Evolutionary conservation across 2,888 invertebrate genomes (phyloP), one percentile per base, ranked within the genome.

Genomic region (Cristatella mucedo): DNA sequence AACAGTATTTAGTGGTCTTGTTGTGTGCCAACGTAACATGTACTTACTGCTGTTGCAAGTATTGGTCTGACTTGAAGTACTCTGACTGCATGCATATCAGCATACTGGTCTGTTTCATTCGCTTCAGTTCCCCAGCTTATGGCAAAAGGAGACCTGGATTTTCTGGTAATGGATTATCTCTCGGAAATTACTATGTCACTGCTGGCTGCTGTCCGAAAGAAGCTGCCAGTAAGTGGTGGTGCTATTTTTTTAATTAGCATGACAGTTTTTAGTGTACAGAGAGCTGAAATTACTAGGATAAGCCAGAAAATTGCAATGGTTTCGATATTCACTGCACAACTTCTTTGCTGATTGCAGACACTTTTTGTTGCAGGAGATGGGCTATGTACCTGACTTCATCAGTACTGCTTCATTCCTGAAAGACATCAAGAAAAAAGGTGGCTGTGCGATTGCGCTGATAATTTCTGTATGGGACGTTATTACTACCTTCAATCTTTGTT

Each of bases 111-210:
- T 11, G 26, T 26, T 26, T 26, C 11, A 26, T 37, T 45, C 20
- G n/a, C 56, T 54, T 18, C 54, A 69, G 71, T 66, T n/a, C 65
- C 65, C 21, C 70, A 70, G 48, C 54, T 70, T 19, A 61, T 70
- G 2, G 54, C 63, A 41, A 51, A 57, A 41, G 67, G 67, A 11
- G 57, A 65, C 15, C 33, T 70, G 15, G 65, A 71, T 48, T 70
- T 59, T 51, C 53, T 71, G 29, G 68, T 70, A 36, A 62, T 66
- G 52, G 71, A 71, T 49, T 71, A 70, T 46, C 51, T 71, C 26
- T 70, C 71, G 9, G 71, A 71, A 51, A 68, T 71, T 22, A 71
- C 71, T 20, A 71, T 71, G 71, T 70, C 70, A 3, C 55, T 71
- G 7, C 57, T 71, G 21, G 66, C 67, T 4, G 67, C 65, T 38